Conservation (phyloP, 2,113 vertebrate genomes). For the Phrynocephalus versicolor region DNA sequence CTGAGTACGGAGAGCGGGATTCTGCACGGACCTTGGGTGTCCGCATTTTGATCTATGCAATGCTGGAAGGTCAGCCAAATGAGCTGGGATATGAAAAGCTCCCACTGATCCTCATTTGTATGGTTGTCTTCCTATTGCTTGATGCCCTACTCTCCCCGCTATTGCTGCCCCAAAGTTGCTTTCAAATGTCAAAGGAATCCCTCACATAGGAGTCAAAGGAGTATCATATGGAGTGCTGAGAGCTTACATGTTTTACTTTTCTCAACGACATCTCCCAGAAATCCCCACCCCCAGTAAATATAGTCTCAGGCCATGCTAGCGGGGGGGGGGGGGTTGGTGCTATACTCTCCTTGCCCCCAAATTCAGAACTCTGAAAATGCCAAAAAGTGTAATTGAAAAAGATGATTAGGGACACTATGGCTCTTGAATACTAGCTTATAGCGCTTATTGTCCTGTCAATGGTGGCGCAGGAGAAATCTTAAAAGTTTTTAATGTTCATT, state of each 20-base stretch:
- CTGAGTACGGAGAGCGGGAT: too few relatives aligned
- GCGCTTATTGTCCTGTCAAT: constrained; percentile 51
- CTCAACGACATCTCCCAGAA: too few relatives aligned
- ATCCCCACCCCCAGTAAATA: too few relatives aligned
- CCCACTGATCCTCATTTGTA: neutral
- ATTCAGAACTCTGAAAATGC: too few relatives aligned
- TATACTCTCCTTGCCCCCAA: too few relatives aligned
- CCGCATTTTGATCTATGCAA: neutral
- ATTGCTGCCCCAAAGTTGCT: neutral
- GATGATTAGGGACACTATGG: neutral
- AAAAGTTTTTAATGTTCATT: constrained; percentile 35
- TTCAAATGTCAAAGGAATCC: neutral
- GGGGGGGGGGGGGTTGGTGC: too few relatives aligned
- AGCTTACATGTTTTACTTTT: too few relatives aligned
- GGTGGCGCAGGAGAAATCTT: constrained; percentile 50
- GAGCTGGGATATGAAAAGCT: too few relatives aligned
- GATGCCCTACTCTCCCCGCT: neutral
- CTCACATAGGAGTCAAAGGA: neutral
- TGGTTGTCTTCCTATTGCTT: too few relatives aligned
- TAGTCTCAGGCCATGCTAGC: too few relatives aligned
- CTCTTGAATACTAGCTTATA: constrained; percentile 11
- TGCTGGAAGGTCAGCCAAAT: neutral
- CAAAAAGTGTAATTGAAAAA: neutral
- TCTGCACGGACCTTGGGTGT: neutral
- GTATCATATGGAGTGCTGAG: too few relatives aligned